A percentile compares a stretch with the other conserved stretches of the same genome.
Conservation (phyloP, 2,888 invertebrate genomes). For the Camponotus fellah region DNA sequence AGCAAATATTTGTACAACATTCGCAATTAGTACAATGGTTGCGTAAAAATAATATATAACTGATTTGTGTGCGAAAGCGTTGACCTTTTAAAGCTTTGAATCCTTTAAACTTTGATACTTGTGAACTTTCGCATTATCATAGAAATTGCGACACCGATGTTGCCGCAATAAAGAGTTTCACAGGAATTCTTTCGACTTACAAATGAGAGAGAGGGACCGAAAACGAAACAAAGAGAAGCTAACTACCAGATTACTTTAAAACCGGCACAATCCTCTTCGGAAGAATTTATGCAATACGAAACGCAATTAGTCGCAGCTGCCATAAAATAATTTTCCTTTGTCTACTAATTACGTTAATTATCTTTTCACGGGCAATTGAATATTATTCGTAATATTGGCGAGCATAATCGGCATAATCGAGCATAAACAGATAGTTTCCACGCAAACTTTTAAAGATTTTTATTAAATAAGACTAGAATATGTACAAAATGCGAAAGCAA, state of each 20-base stretch:
- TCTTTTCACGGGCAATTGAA: background rate
- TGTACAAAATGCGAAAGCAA: background rate
- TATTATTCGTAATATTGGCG: background rate
- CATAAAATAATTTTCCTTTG: conserved; percentile 9
- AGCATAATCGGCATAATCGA: background rate
- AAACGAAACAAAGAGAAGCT: background rate
- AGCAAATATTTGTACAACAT: background rate
- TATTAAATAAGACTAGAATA: background rate
- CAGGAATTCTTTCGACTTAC: conserved; percentile 25
- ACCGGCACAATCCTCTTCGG: background rate
- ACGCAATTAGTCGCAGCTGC: conserved; percentile 24
- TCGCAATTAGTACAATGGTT: background rate
- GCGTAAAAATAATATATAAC: background rate
- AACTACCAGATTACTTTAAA: conserved; percentile 25
- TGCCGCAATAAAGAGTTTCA: conserved; percentile 36
- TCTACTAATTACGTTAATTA: conserved; percentile 32
- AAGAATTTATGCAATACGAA: conserved; percentile 20
- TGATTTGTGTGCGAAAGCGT: background rate
- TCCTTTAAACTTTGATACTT: conserved; percentile 25
- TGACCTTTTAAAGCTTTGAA: conserved; percentile 15
- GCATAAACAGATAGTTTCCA: background rate
- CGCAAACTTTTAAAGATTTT: background rate
- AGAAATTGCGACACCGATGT: conserved; percentile 33
- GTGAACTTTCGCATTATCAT: conserved; percentile 46
- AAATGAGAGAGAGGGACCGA: background rate